A percentile compares a stretch with the other conserved stretches of the same genome.
phyloP scores from a whole-genome alignment of 2,113 vertebrate species.

The Anguilla rostrata region DNA sequence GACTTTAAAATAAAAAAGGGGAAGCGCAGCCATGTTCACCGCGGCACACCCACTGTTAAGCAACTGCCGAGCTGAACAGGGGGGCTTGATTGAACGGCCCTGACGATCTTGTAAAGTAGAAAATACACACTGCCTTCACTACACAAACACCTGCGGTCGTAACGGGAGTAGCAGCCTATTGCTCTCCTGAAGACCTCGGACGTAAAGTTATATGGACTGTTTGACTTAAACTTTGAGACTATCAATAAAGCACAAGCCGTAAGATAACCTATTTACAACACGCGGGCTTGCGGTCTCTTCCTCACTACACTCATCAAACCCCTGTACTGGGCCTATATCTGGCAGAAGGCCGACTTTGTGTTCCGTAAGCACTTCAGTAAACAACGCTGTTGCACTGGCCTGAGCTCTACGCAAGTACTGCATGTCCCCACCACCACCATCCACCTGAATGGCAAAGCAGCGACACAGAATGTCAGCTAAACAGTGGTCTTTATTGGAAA shows the following conservation, averaged over 20 bases:
- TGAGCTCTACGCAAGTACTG: no score
- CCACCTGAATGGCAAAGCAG: no score
- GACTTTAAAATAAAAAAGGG: background rate
- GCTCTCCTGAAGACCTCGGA: background rate
- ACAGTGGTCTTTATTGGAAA: no score
- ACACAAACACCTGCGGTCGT: background rate
- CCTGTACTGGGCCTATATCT: no score
- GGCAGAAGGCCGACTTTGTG: no score
- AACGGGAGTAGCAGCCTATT: background rate
- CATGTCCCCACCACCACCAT: no score
- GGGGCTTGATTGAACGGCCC: background rate
- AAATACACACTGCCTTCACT: background rate
- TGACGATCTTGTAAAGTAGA: background rate
- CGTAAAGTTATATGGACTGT: background rate
- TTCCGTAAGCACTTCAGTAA: no score
- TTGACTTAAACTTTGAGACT: background rate
- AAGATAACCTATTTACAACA: no score
- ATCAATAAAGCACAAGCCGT: background rate
- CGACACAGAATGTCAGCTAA: no score
- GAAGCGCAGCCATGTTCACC: background rate
- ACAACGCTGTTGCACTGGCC: no score
- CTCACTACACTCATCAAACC: no score
- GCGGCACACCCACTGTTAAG: background rate
- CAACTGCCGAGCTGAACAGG: background rate
- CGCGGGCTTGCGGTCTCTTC: no score